Percentiles rank a stretch among this genome's conserved stretches.
Conservation (phyloP, 1,140 invertebrate species). For the Platorchestia sp. region DNA sequence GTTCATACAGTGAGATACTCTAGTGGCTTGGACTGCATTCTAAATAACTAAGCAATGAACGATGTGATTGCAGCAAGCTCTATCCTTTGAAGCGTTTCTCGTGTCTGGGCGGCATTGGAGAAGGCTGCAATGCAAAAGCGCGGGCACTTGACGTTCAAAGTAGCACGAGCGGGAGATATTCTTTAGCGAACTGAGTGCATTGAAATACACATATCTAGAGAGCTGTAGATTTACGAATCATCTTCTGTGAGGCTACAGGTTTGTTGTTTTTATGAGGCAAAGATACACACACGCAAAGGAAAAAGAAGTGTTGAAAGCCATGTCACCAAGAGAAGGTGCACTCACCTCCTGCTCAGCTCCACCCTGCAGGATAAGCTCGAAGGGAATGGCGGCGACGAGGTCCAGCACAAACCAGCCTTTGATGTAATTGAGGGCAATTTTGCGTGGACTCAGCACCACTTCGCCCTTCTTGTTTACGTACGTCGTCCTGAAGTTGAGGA, state of each 20-base stretch:
- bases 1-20: no score
- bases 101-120: background rate
- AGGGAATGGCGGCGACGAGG: constrained; percentile 78
- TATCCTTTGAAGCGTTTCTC: background rate
- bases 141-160: no score
- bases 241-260: background rate
- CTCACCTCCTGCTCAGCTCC: constrained; percentile 16
- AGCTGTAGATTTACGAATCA: background rate
- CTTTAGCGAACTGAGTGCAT: background rate
- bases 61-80: background rate
- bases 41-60: background rate
- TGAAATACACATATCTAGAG: background rate
- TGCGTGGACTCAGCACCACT: constrained; percentile 92
- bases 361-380: constrained; percentile 85
- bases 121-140: background rate
- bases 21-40: background rate
- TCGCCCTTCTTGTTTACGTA: constrained; percentile 99
- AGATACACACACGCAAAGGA: background rate
- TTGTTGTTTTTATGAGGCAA: background rate
- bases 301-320: background rate
- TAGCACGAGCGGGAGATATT: background rate
- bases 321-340: background rate
- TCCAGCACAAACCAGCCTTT: constrained; percentile 80
- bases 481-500: constrained; percentile 98
- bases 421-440: constrained; percentile 83